These are phyloP conservation scores for Brachionus koreanus DNA, from an alignment of 1,140 invertebrate species.

Conservation along the genomic window DNA sequence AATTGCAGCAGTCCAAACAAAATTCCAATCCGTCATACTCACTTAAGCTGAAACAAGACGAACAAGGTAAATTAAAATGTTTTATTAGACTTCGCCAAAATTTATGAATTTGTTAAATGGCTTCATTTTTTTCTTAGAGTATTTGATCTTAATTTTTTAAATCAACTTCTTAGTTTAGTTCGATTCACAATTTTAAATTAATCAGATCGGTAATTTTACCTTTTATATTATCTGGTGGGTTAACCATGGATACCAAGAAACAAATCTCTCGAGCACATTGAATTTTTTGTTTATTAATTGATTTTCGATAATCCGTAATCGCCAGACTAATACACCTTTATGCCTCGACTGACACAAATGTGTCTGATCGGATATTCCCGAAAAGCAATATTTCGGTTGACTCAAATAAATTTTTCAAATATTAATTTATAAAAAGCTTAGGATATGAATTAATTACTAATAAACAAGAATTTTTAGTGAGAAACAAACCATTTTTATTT, in stretches of 20 bases:
- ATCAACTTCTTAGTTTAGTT: not conserved
- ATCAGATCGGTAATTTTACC: not conserved
- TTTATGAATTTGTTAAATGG: not conserved
- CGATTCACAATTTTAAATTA: not conserved
- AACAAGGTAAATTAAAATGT: constrained; percentile 14
- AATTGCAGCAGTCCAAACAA: constrained; percentile 12
- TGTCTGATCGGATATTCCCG: not conserved
- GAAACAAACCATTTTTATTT: not conserved
- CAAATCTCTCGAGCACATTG: not conserved
- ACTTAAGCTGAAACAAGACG: not conserved
- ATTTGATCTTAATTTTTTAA: not conserved
- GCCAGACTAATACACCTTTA: not conserved
- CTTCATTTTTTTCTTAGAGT: not conserved
- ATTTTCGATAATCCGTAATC: not conserved
- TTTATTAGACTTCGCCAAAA: not conserved
- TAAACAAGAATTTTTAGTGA: not conserved
- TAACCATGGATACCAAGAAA: not conserved
- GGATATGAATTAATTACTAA: not conserved
- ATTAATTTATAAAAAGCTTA: not conserved
- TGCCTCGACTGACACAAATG: not conserved
- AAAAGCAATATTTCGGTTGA: not conserved
- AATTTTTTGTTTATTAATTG: not conserved
- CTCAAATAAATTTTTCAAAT: not conserved
- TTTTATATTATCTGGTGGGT: not conserved
- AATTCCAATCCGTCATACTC: constrained; percentile 8